These are phyloP conservation scores for Limnephilus auricula DNA, from an alignment of 2,888 invertebrate genomes.

Conservation along the genomic window DNA sequence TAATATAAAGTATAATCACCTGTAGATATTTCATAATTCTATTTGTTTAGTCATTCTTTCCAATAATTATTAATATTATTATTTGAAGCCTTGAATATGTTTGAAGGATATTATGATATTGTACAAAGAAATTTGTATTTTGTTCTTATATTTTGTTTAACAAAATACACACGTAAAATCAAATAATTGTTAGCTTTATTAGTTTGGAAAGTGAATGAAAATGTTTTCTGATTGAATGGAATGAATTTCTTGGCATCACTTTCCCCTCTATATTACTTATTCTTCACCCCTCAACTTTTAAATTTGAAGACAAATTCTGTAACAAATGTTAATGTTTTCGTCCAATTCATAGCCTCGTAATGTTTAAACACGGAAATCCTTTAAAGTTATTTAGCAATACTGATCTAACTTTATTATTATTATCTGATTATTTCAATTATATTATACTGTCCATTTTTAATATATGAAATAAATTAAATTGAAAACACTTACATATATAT, in stretches of 20 bases:
- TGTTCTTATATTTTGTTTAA: neutral
- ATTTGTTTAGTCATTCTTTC: conserved; percentile 30
- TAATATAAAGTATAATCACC: neutral
- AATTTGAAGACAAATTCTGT: neutral
- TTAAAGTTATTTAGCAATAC: conserved; percentile 52
- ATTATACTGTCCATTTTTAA: conserved; percentile 55
- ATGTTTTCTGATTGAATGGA: neutral
- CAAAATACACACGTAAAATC: neutral
- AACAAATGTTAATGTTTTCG: neutral
- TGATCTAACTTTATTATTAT: conserved; percentile 48
- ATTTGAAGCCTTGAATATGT: conserved; percentile 6
- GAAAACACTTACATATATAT: conserved; percentile 2
- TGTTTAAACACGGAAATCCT: neutral
- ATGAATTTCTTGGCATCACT: neutral
- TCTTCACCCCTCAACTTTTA: neutral
- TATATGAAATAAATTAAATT: conserved; percentile 51
- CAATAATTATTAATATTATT: neutral
- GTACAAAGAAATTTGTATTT: conserved; percentile 14
- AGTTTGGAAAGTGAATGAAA: neutral
- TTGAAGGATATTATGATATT: neutral
- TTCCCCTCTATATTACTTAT: neutral
- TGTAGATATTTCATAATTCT: conserved; percentile 30
- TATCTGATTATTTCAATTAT: conserved; percentile 48
- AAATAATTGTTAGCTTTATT: neutral
- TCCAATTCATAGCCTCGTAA: neutral